Evolutionary conservation across 2,888 invertebrate genomes (phyloP).

Genomic region (Pimpla rufipes): DNA sequence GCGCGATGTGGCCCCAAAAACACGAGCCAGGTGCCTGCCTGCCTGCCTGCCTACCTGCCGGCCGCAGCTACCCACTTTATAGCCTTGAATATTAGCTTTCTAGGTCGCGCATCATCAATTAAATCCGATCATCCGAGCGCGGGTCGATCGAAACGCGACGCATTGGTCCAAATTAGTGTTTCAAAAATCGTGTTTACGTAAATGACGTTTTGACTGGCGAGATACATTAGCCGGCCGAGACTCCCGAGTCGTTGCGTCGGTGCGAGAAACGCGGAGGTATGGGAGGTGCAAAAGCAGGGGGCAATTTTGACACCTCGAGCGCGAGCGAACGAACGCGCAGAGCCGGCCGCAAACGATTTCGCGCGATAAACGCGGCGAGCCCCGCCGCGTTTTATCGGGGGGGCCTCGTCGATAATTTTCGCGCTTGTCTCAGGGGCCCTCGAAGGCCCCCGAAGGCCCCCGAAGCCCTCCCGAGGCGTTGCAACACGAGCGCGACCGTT

Average conservation of each 20-base stretch:
- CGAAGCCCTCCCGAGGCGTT: constrained; percentile 46
- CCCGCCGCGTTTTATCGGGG: constrained; percentile 70
- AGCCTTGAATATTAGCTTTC: too few species aligned
- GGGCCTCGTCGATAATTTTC: constrained; percentile 71
- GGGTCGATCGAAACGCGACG: too few species aligned
- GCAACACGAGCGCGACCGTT: constrained; percentile 51
- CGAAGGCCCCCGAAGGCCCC: constrained; percentile 21
- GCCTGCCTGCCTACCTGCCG: too few species aligned
- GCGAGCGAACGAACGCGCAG: too few species aligned
- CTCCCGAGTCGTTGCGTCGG: too few species aligned
- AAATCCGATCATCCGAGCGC: too few species aligned
- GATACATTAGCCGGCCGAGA: too few species aligned
- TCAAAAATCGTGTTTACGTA: too few species aligned
- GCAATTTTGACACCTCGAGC: constrained; percentile 74
- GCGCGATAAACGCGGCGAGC: constrained; percentile 76
- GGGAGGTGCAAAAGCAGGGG: too few species aligned
- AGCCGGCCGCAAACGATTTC: constrained; percentile 72
- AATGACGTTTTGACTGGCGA: too few species aligned
- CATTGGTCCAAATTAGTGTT: too few species aligned
- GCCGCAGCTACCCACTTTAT: constrained; percentile 8
- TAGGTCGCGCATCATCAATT: too few species aligned
- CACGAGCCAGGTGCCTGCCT: constrained; percentile 42
- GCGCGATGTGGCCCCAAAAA: constrained; percentile 14
- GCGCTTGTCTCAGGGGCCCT: constrained; percentile 2
- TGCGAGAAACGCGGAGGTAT: constrained; percentile 16